Conservation (phyloP, 2,888 invertebrate genomes). For the Drosophila ustulata region DNA sequence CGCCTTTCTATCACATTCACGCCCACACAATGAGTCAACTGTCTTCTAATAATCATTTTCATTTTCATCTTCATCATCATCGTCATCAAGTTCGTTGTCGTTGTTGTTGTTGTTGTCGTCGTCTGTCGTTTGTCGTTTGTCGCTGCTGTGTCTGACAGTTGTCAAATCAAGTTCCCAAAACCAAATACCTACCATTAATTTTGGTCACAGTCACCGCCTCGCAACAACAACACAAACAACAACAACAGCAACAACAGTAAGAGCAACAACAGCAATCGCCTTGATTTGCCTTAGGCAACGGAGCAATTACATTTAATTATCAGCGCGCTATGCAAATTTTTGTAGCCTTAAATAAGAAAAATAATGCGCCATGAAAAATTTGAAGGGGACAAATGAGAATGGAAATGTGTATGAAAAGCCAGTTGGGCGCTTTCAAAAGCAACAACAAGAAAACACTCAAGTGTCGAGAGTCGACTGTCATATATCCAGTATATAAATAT, state of each 20-base stretch:
- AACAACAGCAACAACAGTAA: conserved; percentile 19
- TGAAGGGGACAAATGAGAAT: conserved; percentile 3
- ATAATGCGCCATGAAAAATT: conserved; percentile 47
- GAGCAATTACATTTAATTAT: conserved; percentile 70
- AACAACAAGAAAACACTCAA: conserved; percentile 4
- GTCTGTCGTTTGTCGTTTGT: conserved; percentile 32
- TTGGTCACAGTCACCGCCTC: conserved; percentile 25
- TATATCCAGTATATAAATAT: too few species aligned
- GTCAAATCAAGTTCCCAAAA: conserved; percentile 51
- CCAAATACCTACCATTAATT: conserved; percentile 53
- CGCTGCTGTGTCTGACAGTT: conserved; percentile 43
- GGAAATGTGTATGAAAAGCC: conserved; percentile 16
- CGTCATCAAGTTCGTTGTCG: neutral
- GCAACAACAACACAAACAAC: conserved; percentile 7
- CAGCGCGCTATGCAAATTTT: conserved; percentile 57
- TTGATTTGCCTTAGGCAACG: conserved; percentile 40
- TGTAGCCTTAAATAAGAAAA: conserved; percentile 45
- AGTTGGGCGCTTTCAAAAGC: conserved; percentile 11
- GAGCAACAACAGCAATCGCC: conserved; percentile 18
- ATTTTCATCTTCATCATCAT: conserved; percentile 28
- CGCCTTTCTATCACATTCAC: conserved; percentile 46
- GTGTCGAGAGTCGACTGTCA: neutral
- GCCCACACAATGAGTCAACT: conserved; percentile 34
- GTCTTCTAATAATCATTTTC: conserved; percentile 28
- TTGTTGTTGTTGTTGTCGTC: neutral